Evolutionary conservation across 2,113 vertebrate species (phyloP).

Genomic region (Pomatorhinus ruficollis): DNA sequence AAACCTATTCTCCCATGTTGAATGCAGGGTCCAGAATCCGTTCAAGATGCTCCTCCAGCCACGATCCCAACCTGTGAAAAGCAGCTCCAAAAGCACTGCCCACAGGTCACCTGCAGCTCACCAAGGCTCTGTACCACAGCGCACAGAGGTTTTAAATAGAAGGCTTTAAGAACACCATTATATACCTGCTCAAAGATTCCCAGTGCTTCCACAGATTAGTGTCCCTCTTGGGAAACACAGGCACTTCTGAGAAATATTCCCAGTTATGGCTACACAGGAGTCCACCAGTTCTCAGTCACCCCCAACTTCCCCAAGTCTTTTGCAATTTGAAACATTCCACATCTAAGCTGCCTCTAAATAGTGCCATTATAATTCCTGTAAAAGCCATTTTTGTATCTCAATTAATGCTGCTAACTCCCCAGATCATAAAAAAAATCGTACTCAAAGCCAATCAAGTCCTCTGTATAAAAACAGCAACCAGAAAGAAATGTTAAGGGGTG

Average conservation of each 20-base stretch:
- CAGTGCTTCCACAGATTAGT: neutral
- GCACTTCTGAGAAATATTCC: neutral
- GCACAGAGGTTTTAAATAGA: neutral
- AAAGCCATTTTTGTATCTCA: neutral
- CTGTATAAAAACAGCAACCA: neutral
- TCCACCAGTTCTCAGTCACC: neutral
- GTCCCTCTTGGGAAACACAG: neutral
- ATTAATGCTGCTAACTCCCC: neutral
- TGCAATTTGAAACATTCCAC: neutral
- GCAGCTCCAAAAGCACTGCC: neutral
- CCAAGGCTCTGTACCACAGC: neutral
- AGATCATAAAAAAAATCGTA: neutral
- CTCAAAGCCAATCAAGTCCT: neutral
- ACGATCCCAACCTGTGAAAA: neutral
- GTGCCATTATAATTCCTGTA: neutral
- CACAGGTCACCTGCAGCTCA: neutral
- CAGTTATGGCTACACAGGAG: fast-evolving
- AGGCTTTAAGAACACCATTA: neutral
- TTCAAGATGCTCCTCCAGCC: neutral
- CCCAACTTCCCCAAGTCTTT: fast-evolving
- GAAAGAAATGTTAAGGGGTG: neutral
- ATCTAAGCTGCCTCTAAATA: neutral
- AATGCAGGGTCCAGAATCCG: neutral
- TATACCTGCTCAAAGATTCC: neutral
- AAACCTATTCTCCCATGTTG: neutral